These are phyloP conservation scores for Nematolebias whitei DNA, from an alignment of 2,113 vertebrate species.

Conservation along the genomic window DNA sequence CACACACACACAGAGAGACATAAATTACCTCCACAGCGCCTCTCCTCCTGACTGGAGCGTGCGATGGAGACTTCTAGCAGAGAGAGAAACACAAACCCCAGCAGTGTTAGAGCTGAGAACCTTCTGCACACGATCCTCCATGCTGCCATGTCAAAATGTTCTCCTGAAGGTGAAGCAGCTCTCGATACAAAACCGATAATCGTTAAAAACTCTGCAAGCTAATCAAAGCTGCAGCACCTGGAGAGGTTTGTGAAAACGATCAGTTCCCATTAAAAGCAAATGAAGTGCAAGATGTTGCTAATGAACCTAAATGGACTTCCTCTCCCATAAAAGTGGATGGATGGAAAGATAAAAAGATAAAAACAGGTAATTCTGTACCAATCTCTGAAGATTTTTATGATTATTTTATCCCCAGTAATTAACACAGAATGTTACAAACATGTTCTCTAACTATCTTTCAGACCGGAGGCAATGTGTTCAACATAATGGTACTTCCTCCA, in stretches of 20 bases:
- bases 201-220: constrained; percentile 54
- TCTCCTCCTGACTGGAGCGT: constrained; percentile 90
- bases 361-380: constrained; percentile 64
- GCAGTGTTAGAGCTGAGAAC: constrained; percentile 37
- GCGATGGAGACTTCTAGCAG: constrained; percentile 92
- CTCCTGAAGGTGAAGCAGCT: constrained; percentile 50
- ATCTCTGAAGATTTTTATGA: constrained; percentile 35
- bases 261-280: constrained; percentile 76
- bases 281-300: constrained; percentile 75
- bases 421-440: constrained; percentile 48
- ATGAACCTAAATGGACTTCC: constrained; percentile 77
- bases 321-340: constrained; percentile 70
- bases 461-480: too few relatives aligned
- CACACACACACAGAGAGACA: constrained; percentile 16
- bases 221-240: constrained; percentile 71
- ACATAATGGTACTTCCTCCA: too few relatives aligned
- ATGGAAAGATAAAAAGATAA: constrained; percentile 64
- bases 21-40: constrained; percentile 90
- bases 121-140: constrained; percentile 8
- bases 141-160: constrained; percentile 62
- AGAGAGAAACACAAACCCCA: constrained; percentile 50
- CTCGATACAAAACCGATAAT: constrained; percentile 63
- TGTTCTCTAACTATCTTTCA: constrained; percentile 47
- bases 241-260: constrained; percentile 71
- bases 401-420: constrained; percentile 55